Percentiles rank a stretch among this genome's conserved stretches.
Conservation (phyloP, 2,888 invertebrate genomes). For the Nebria salina region DNA sequence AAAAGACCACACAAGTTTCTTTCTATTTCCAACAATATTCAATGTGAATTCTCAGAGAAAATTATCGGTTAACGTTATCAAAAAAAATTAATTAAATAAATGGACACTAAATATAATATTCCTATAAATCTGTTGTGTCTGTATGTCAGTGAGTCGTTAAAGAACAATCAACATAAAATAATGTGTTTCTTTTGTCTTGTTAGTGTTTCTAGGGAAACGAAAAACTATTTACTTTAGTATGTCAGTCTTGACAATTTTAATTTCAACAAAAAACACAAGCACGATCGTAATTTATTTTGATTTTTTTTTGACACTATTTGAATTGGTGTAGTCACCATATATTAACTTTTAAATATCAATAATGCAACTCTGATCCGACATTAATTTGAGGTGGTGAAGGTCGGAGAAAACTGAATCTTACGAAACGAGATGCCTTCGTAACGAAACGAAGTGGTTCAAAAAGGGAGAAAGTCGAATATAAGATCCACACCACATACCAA, state of each 20-base stretch:
- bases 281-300: background rate
- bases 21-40: too few species aligned
- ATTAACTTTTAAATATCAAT: background rate
- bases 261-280: background rate
- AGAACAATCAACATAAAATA: conserved; percentile 12
- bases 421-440: background rate
- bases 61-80: too few species aligned
- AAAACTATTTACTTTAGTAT: conserved; percentile 28
- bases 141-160: background rate
- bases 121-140: background rate
- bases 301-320: background rate
- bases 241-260: conserved; percentile 14
- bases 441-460: background rate
- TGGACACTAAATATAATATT: background rate
- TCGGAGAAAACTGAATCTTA: background rate
- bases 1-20: too few species aligned
- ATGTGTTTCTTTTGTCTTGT: conserved; percentile 3
- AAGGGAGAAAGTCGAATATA: background rate
- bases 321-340: too few species aligned
- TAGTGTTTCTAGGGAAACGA: conserved; percentile 19
- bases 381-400: background rate
- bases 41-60: too few species aligned
- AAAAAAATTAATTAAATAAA: conserved; percentile 1
- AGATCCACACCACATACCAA: background rate
- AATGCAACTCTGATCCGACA: background rate